Evolutionary conservation across 2,113 vertebrate genomes (phyloP).

Genomic region (Anas platyrhynchos): DNA sequence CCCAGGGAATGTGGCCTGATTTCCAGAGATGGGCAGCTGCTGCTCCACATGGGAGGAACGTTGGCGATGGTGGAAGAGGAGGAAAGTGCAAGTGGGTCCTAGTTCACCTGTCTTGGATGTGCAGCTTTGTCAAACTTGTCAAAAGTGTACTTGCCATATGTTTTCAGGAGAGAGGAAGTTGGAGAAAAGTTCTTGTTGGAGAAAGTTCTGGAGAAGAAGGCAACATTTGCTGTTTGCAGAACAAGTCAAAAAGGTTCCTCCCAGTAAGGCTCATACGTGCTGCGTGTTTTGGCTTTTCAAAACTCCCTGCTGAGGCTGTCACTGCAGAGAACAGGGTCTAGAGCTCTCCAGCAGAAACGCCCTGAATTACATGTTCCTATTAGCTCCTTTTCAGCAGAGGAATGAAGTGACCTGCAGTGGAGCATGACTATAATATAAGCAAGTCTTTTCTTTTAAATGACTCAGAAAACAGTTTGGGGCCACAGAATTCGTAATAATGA

Average conservation of each 20-base stretch:
- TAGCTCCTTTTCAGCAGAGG: background rate
- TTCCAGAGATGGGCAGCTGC: background rate
- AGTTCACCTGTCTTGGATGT: background rate
- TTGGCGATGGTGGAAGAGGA: background rate
- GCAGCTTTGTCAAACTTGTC: background rate
- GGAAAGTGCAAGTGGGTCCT: fast-evolving
- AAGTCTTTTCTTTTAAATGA: background rate
- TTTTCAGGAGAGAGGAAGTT: background rate
- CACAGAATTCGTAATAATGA: background rate
- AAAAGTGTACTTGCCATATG: background rate
- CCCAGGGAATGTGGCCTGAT: background rate
- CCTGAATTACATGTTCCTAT: background rate
- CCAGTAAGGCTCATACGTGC: too few relatives aligned
- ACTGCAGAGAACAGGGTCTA: background rate
- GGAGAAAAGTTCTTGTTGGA: too few relatives aligned
- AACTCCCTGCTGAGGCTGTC: background rate
- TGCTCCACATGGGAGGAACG: background rate
- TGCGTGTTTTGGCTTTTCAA: background rate
- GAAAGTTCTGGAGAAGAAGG: too few relatives aligned
- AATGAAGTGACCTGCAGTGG: too few relatives aligned
- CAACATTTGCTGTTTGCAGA: too few relatives aligned
- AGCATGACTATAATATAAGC: background rate
- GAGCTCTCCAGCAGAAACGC: background rate
- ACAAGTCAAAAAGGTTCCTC: too few relatives aligned
- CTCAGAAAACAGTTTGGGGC: background rate